A percentile compares a stretch with the other conserved stretches of the same genome.
These are phyloP conservation scores for Ctenosaura bakeri DNA, from an alignment of 2,797 vertebrate genomes.

Conservation along the genomic window DNA sequence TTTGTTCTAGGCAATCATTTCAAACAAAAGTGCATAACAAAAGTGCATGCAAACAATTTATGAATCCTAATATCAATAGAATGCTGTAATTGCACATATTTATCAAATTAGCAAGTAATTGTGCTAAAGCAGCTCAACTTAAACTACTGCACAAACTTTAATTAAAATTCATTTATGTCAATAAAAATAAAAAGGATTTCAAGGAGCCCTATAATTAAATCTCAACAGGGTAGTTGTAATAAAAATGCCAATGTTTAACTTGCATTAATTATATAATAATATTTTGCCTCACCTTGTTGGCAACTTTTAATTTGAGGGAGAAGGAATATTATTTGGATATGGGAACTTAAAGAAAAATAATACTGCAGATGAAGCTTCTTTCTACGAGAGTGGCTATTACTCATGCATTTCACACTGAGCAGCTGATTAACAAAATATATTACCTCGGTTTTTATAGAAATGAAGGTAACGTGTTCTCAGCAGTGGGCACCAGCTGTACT, in stretches of 20 bases:
- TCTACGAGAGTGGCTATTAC: slow-evolving; percentile 52
- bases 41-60: slow-evolving; percentile 40
- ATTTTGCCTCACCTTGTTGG: slow-evolving; percentile 39
- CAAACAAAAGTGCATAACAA: slow-evolving; percentile 32
- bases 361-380: slow-evolving; percentile 34
- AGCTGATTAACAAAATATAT: slow-evolving; percentile 65
- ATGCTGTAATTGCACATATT: slow-evolving; percentile 3
- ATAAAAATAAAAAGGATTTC: slow-evolving; percentile 44
- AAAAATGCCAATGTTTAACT: slow-evolving; percentile 38
- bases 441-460: slow-evolving; percentile 52
- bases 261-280: slow-evolving; percentile 52
- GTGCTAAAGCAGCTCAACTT: slow-evolving; percentile 40
- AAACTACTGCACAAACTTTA: slow-evolving; percentile 54
- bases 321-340: slow-evolving; percentile 34
- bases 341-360: slow-evolving; percentile 46
- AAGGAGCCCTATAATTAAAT: slow-evolving; percentile 63
- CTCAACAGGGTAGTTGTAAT: slow-evolving; percentile 54
- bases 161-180: slow-evolving; percentile 52
- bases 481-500: slow-evolving; percentile 51
- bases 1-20: slow-evolving; percentile 10
- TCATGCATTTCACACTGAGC: slow-evolving; percentile 58
- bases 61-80: slow-evolving; percentile 43
- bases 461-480: slow-evolving; percentile 54
- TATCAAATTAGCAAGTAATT: slow-evolving; percentile 48
- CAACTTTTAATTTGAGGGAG: slow-evolving; percentile 39